phyloP scores from a whole-genome alignment of 2,888 invertebrate genomes.

The Drosophila flavopinicola region DNA sequence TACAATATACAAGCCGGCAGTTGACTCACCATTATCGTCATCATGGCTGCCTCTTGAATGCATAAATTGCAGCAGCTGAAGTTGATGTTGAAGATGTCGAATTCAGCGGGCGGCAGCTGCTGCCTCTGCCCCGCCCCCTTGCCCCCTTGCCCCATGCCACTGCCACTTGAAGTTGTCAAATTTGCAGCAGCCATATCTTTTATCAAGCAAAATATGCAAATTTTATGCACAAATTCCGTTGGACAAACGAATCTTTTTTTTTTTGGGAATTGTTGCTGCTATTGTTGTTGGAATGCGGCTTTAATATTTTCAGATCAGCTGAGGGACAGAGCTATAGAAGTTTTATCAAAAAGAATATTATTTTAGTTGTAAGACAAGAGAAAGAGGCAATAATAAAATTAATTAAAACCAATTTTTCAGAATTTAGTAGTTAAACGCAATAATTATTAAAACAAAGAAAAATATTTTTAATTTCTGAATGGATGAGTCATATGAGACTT shows the following conservation, averaged over 20 bases:
- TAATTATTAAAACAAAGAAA: not conserved
- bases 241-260: conserved; percentile 37
- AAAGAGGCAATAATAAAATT: not conserved
- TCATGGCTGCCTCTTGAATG: conserved; percentile 70
- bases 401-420: not conserved
- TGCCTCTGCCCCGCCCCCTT: conserved; percentile 1
- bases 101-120: not conserved
- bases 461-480: no score
- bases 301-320: conserved; percentile 22
- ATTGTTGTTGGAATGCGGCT: conserved; percentile 14
- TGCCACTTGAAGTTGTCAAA: conserved; percentile 76
- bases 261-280: not conserved
- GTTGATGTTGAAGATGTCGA: not conserved
- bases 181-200: conserved; percentile 68
- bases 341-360: not conserved
- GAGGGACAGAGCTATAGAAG: not conserved
- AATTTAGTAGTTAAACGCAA: not conserved
- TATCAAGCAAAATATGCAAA: conserved; percentile 60
- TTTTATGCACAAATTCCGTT: conserved; percentile 53
- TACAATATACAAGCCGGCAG: conserved; percentile 24
- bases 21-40: conserved; percentile 54
- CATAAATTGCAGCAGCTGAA: conserved; percentile 69
- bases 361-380: no score
- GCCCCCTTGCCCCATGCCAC: conserved; percentile 19
- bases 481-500: no score